phyloP scores from a whole-genome alignment of 2,888 invertebrate genomes.

The Congeria kusceri region DNA sequence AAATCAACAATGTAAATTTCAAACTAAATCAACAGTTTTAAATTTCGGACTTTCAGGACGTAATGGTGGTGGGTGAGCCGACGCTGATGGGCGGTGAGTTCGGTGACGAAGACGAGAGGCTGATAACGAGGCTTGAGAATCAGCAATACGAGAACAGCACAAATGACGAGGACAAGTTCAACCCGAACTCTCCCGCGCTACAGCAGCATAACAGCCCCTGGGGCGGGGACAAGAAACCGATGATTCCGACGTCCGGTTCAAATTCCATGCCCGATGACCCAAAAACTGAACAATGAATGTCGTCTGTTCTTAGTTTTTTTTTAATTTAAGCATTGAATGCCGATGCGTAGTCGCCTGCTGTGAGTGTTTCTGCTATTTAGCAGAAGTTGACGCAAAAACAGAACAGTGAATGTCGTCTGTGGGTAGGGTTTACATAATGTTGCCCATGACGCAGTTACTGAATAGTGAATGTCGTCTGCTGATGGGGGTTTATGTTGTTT shows the following conservation, averaged over 20 bases:
- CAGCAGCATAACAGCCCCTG: conserved; percentile 76
- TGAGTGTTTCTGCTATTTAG: too few relatives aligned
- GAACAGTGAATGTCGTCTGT: too few relatives aligned
- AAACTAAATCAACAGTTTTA: too few relatives aligned
- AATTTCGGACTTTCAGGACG: conserved; percentile 89
- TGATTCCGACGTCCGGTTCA: conserved; percentile 62
- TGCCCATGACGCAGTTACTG: too few relatives aligned
- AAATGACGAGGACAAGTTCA: conserved; percentile 75
- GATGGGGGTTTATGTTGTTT: too few relatives aligned
- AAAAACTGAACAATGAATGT: conserved; percentile 44
- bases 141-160: conserved; percentile 85
- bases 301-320: too few relatives aligned
- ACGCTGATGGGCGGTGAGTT: conserved; percentile 99
- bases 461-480: too few relatives aligned
- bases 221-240: conserved; percentile 80
- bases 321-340: too few relatives aligned
- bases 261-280: conserved; percentile 47
- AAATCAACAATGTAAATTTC: too few relatives aligned
- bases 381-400: too few relatives aligned
- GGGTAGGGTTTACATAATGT: too few relatives aligned
- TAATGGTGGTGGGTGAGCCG: conserved; percentile 99
- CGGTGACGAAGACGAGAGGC: conserved; percentile 99
- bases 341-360: too few relatives aligned
- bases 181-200: conserved; percentile 78
- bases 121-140: conserved; percentile 99